These are phyloP conservation scores for Odontomachus brunneus DNA, from an alignment of 1,140 invertebrate species.

Conservation along the genomic window DNA sequence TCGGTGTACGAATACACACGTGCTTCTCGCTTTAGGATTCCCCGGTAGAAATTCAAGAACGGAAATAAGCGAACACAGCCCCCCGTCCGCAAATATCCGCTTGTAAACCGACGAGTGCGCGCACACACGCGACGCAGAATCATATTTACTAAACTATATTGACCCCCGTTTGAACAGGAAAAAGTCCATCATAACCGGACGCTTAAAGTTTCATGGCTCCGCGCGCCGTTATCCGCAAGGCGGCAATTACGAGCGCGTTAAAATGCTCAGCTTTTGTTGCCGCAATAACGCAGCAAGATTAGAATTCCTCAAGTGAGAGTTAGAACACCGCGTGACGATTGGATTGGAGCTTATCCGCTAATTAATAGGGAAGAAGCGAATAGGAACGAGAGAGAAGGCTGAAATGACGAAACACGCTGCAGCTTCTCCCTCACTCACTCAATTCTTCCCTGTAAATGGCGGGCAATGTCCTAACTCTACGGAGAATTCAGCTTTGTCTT, in stretches of 20 bases:
- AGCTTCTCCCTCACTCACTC: no score
- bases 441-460: no score
- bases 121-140: not conserved
- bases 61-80: conserved; percentile 3
- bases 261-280: not conserved
- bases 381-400: no score
- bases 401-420: no score
- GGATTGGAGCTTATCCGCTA: no score
- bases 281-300: not conserved
- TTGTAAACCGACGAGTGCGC: not conserved
- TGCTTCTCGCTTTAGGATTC: not conserved
- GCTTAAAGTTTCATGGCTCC: not conserved
- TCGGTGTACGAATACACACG: not conserved
- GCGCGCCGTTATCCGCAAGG: not conserved
- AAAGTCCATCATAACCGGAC: conserved; percentile 1
- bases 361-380: no score
- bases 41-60: conserved; percentile 16
- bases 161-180: conserved; percentile 2
- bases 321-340: no score
- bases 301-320: no score
- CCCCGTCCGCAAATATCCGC: conserved; percentile 17
- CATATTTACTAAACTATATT: conserved; percentile 21
- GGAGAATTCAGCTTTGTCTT: no score
- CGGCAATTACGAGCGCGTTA: not conserved
- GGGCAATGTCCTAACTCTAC: no score